Conservation (phyloP, 2,113 vertebrate genomes). For the Oryzias javanicus region DNA sequence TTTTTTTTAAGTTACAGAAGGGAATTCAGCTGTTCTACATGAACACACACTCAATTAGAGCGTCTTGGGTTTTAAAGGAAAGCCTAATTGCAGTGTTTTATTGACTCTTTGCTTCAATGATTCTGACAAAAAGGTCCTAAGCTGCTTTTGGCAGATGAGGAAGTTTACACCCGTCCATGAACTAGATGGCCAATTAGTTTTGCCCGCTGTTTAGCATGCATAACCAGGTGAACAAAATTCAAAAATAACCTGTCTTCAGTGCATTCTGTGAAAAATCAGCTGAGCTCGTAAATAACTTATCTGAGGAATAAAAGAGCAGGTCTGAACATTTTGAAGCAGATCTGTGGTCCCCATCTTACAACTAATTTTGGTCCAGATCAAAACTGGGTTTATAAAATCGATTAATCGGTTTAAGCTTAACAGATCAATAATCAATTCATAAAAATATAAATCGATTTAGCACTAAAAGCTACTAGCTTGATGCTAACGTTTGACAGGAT, state of each 20-base stretch:
- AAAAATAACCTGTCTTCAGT: not conserved
- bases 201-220: not conserved
- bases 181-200: conserved; percentile 30
- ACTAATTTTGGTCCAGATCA: not conserved
- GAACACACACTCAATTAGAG: conserved; percentile 67
- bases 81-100: conserved; percentile 43
- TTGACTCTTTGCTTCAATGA: conserved; percentile 66
- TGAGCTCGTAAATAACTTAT: not conserved
- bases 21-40: conserved; percentile 53
- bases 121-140: conserved; percentile 55
- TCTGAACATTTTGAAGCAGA: not conserved
- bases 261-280: not conserved
- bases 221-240: too few relatives aligned
- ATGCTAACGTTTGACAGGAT: too few relatives aligned
- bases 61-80: conserved; percentile 49
- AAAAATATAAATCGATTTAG: too few relatives aligned
- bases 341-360: not conserved
- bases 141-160: conserved; percentile 47
- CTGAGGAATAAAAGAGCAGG: not conserved
- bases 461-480: too few relatives aligned
- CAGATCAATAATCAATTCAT: too few relatives aligned
- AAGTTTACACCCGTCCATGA: conserved; percentile 31
- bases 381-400: too few relatives aligned
- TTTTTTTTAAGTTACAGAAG: conserved; percentile 28
- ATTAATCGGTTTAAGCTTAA: too few relatives aligned